These are phyloP conservation scores for Orussus abietinus DNA, from an alignment of 1,140 invertebrate species.

Conservation along the genomic window DNA sequence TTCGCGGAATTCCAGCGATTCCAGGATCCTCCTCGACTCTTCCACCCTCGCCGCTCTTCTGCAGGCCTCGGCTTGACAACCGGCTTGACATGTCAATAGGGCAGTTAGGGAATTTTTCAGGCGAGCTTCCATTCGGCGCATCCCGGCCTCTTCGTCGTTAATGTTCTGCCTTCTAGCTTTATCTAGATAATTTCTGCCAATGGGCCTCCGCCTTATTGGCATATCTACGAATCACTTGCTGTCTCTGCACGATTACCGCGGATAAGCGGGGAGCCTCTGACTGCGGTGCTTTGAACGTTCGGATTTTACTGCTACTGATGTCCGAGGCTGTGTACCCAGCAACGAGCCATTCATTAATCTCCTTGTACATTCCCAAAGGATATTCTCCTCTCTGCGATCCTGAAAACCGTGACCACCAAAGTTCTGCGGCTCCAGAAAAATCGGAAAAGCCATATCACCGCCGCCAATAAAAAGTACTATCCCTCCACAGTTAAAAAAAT, in stretches of 20 bases:
- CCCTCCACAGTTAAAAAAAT: no score
- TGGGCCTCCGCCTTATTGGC: conserved; percentile 27
- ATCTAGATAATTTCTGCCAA: conserved; percentile 23
- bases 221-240: conserved; percentile 27
- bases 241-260: conserved; percentile 29
- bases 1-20: no score
- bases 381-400: conserved; percentile 13
- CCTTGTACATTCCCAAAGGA: conserved; percentile 17
- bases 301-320: neutral
- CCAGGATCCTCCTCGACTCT: no score
- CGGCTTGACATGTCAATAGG: conserved; percentile 28
- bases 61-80: no score
- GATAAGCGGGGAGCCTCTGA: conserved; percentile 17
- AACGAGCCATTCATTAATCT: conserved; percentile 14
- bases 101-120: conserved; percentile 23
- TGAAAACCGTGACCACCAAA: conserved; percentile 8
- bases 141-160: conserved; percentile 4
- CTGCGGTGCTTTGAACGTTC: neutral
- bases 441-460: no score
- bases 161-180: conserved; percentile 8
- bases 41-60: no score
- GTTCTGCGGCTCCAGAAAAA: conserved; percentile 6
- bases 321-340: neutral
- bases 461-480: no score
- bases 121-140: conserved; percentile 1